Conservation (phyloP, 2,797 vertebrate genomes). For the Enteromius unitaeniatus region DNA sequence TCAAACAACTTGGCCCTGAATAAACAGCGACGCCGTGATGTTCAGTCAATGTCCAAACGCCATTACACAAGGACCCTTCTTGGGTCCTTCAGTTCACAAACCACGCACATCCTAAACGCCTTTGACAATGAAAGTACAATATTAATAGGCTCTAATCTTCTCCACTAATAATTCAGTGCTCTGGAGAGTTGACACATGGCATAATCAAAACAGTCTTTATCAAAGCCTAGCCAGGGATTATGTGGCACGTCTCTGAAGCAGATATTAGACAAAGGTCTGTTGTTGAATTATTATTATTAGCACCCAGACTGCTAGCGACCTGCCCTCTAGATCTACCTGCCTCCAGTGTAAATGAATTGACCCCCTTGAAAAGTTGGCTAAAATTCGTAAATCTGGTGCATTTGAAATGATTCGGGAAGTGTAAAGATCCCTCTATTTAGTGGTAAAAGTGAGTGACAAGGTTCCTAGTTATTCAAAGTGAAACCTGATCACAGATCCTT, state of each 20-base stretch:
- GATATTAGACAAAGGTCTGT: slow-evolving; percentile 48
- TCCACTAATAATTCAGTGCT: slow-evolving; percentile 40
- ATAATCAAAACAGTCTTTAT: slow-evolving; percentile 56
- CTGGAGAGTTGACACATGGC: slow-evolving; percentile 40
- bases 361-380: background rate
- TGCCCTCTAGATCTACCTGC: slow-evolving; percentile 17
- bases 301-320: slow-evolving; percentile 20
- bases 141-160: slow-evolving; percentile 44
- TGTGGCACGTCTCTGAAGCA: slow-evolving; percentile 37
- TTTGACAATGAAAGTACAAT: slow-evolving; percentile 42
- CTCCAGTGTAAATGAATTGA: background rate
- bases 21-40: background rate
- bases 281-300: slow-evolving; percentile 45
- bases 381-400: background rate
- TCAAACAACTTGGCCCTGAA: slow-evolving; percentile 14
- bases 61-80: slow-evolving; percentile 34
- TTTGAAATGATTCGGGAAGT: slow-evolving; percentile 16
- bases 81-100: slow-evolving; percentile 22
- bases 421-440: slow-evolving; percentile 25
- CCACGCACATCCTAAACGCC: slow-evolving; percentile 12
- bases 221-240: slow-evolving; percentile 49
- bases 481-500: slow-evolving; percentile 56
- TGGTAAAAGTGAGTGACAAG: slow-evolving; percentile 58
- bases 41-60: slow-evolving; percentile 15
- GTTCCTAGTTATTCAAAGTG: slow-evolving; percentile 57